Percentiles rank a stretch among this genome's conserved stretches.
phyloP scores from a whole-genome alignment of 2,888 invertebrate genomes.

The Ypsolopha sequella region DNA sequence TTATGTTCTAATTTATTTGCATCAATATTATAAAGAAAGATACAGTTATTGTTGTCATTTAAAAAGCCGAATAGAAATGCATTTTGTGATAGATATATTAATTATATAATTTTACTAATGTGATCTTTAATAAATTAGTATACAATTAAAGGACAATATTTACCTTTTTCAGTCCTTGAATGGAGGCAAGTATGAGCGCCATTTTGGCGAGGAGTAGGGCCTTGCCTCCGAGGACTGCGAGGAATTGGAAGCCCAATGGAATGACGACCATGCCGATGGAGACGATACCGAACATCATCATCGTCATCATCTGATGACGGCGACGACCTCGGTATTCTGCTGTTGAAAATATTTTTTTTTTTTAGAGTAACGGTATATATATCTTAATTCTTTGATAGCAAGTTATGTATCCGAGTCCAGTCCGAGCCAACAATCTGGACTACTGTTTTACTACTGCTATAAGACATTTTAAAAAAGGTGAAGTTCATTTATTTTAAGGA shows the following conservation, averaged over 20 bases:
- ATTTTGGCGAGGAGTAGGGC: conserved; percentile 84
- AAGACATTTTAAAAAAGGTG: too few relatives aligned
- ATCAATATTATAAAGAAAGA: not conserved
- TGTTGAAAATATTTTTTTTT: conserved; percentile 16
- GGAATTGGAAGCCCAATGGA: conserved; percentile 87
- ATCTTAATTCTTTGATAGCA: too few relatives aligned
- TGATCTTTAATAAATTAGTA: too few relatives aligned
- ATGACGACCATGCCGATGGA: conserved; percentile 82
- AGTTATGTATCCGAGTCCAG: too few relatives aligned
- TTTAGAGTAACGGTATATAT: too few relatives aligned
- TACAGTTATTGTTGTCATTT: too few relatives aligned
- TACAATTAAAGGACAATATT: conserved; percentile 1
- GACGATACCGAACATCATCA: conserved; percentile 84
- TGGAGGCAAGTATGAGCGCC: conserved; percentile 83
- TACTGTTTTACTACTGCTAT: too few relatives aligned
- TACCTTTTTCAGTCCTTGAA: conserved; percentile 84
- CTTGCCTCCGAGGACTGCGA: conserved; percentile 86
- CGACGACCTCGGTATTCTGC: conserved; percentile 68
- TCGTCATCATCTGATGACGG: conserved; percentile 77
- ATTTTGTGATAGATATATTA: too few relatives aligned
- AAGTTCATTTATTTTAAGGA: too few relatives aligned
- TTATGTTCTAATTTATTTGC: conserved; percentile 3
- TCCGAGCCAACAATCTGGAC: too few relatives aligned
- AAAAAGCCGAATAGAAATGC: too few relatives aligned
- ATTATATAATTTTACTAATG: too few relatives aligned